Conservation (phyloP, 1,140 invertebrate species). For the Neelides sp. region DNA sequence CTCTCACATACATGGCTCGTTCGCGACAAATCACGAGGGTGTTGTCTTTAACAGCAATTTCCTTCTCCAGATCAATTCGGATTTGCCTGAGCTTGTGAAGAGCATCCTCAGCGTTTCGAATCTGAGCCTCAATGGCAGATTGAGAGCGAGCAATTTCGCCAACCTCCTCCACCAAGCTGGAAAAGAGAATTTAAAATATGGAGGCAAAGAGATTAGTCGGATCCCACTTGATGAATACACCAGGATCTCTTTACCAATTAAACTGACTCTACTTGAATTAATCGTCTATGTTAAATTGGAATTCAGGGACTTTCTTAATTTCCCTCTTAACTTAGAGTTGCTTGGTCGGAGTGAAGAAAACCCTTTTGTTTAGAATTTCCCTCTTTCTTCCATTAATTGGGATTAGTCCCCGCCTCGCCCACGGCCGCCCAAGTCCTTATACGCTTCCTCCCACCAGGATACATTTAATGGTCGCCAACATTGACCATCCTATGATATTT, state of each 20-base stretch:
- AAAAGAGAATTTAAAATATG: slow-evolving; percentile 1
- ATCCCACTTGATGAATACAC: not conserved
- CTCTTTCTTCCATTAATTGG: too few relatives aligned
- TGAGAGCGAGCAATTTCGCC: slow-evolving; percentile 24
- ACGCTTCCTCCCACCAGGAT: too few relatives aligned
- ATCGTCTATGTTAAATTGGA: too few relatives aligned
- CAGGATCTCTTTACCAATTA: not conserved
- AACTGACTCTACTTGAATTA: too few relatives aligned
- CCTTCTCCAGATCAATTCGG: slow-evolving; percentile 31
- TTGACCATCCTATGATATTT: too few relatives aligned
- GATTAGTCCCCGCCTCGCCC: too few relatives aligned
- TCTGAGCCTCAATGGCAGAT: slow-evolving; percentile 25
- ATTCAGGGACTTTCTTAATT: too few relatives aligned
- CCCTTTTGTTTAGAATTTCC: too few relatives aligned
- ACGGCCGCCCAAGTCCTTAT: too few relatives aligned
- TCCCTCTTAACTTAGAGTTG: too few relatives aligned
- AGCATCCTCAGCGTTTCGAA: slow-evolving; percentile 31
- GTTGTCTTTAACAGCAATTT: slow-evolving; percentile 31
- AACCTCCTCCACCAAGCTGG: slow-evolving; percentile 30
- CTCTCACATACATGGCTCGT: slow-evolving; percentile 25
- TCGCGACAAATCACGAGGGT: slow-evolving; percentile 29
- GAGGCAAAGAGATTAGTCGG: not conserved
- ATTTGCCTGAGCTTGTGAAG: slow-evolving; percentile 30
- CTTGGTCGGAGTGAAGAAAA: too few relatives aligned
- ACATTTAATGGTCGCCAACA: too few relatives aligned